phyloP scores from a whole-genome alignment of 2,113 vertebrate genomes.

The Phocoena sinus region DNA sequence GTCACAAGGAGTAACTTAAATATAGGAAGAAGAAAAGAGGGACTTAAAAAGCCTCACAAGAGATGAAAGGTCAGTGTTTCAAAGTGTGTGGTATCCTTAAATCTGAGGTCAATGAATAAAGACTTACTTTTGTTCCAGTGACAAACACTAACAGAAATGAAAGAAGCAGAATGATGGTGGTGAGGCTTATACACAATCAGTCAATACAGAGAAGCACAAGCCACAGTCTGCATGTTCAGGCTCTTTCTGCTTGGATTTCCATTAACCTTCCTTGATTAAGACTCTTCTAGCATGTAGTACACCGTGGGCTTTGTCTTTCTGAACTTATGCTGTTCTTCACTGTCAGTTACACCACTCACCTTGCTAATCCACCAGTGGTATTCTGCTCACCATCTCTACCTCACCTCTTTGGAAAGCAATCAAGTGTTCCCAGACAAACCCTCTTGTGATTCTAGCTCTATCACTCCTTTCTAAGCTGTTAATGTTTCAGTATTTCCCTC shows the following conservation, averaged over 20 bases:
- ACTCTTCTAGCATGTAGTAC: neutral
- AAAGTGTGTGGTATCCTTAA: neutral
- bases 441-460: neutral
- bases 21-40: neutral
- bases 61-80: neutral
- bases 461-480: neutral
- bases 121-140: neutral
- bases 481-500: neutral
- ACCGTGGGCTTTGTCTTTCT: neutral
- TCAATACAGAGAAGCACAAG: neutral
- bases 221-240: too few species aligned
- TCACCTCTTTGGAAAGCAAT: neutral
- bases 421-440: neutral
- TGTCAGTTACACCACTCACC: accelerated
- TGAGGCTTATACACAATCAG: neutral
- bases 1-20: neutral
- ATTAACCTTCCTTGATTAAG: neutral
- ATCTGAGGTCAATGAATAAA: neutral
- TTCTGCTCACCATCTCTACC: neutral
- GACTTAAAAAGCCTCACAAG: neutral
- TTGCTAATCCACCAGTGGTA: too few species aligned
- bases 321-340: neutral
- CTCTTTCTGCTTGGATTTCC: neutral
- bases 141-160: neutral
- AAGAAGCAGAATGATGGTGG: neutral